Base-by-base conservation (phyloP, 2,113 vertebrate species). In the Athene cunicularia region DNA sequence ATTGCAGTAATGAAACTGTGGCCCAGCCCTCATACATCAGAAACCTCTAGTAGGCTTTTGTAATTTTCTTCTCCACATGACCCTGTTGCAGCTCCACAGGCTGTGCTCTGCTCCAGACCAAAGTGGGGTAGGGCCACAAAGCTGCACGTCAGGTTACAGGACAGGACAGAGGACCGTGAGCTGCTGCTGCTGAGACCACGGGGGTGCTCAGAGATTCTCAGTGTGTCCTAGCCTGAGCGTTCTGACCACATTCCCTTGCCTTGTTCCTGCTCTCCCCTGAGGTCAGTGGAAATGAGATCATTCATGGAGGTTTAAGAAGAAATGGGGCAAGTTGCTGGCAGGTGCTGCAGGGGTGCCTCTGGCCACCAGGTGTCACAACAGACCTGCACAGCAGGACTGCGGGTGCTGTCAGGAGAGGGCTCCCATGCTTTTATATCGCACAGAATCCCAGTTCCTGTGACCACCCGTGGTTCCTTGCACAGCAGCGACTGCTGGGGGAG, bases 361-460 rank as follows among this genome's bases (percentile, higher is more conserved):
- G 93, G 58, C 96, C 93, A 86, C 84, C 92, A 95, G 96, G 81
- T 96, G 96, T 97, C 96, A 96, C 0, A 9, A 56, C 52, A 75
- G 81, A 94, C 84, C 77, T 53, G 43, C 32, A 60, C 39, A 85
- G 45, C 33, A 50, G 35, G 62, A 26, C 35, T 22, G 15, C 1
- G 4, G 14, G 30, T 91, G 43, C 66, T 68, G 33, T 67, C 45
- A 32, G 37, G 47, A 28, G 68, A 41, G 32, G 50, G 14, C 32
- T 86, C 30, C 30, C 16, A 3, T 43, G 33, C 12, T 93, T 66
- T 52, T 49, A 39, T 7, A 23, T 63, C 0, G 2, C 52, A 55
- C 37, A 27, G 30, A 86, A 49, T 77, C 53, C 19, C 55, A 37
- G 32, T 84, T 91, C 49, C 63, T 91, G 32, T 50, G 39, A 41